Base-by-base conservation (phyloP, 2,113 vertebrate genomes). In the Toxostoma redivivum region DNA sequence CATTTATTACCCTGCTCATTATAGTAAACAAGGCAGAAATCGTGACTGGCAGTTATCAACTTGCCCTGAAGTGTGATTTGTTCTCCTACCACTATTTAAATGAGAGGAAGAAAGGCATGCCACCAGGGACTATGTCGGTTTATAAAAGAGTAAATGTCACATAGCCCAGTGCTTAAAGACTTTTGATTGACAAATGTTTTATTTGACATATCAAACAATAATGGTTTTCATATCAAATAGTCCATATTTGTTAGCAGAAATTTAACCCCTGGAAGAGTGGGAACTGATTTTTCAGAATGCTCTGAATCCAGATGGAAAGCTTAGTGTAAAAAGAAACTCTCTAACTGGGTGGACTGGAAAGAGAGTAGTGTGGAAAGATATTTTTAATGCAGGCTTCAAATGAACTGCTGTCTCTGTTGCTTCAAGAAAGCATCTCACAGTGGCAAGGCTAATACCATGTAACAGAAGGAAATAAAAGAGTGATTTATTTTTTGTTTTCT, bases 61-160 rank as follows among this genome's bases (percentile, higher is more conserved):
- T 98, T 98, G 97, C 98, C 98, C 98, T 98, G 97, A 98, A 98
- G 98, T 98, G 96, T 98, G 98, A 98, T 98, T 98, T 98, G 98
- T 98, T 98, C 98, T 97, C 95, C 96, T 97, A 98, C 98, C 97
- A 98, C 98, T 98, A 98, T 98, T 98, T 98, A 98, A 98, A 98
- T 98, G 97, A 98, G 98, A 98, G 97, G 97, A 98, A 98, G 98
- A 98, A 98, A 98, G 98, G 97, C 98, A 98, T 95, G 98, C 98
- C 98, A 97, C 97, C 79, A 96, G 98, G 98, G 98, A 98, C 94
- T 97, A 88, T 64, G 97, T 97, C 94, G 97, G 98, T 98, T 98
- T 98, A 98, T 98, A 98, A 98, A 98, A 98, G 98, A 98, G 98
- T 98, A 99, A 99, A 98, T 99, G 98, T 98, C 99, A 99, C 98